A percentile compares a stretch with the other conserved stretches of the same genome.
phyloP scores from a whole-genome alignment of 2,797 vertebrate species.

The Parauchenoglanis punctatus region DNA sequence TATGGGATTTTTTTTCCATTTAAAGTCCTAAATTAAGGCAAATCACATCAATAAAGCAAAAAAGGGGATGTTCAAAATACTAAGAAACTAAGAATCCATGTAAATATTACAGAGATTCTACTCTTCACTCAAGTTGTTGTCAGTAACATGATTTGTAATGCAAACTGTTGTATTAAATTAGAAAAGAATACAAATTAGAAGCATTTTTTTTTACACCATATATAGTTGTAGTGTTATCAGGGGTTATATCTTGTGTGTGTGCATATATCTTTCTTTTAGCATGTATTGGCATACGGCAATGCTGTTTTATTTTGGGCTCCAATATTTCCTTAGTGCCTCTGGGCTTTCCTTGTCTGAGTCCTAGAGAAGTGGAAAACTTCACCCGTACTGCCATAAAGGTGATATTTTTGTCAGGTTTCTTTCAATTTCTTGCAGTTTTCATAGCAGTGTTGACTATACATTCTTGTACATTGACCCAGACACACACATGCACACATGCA shows the following conservation, averaged over 20 bases:
- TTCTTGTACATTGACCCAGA: background rate
- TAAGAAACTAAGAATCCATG: too few relatives aligned
- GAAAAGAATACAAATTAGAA: too few relatives aligned
- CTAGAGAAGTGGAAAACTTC: background rate
- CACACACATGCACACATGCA: background rate
- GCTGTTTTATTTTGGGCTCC: background rate
- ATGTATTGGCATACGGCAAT: too few relatives aligned
- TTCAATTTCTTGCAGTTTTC: background rate
- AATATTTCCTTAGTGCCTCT: constrained; percentile 10
- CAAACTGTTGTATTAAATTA: background rate
- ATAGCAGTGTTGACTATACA: background rate
- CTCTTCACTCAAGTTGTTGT: too few relatives aligned
- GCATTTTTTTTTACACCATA: background rate
- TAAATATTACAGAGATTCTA: too few relatives aligned
- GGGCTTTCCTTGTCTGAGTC: background rate
- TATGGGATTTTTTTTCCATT: too few relatives aligned
- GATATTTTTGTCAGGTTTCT: background rate
- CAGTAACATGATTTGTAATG: background rate
- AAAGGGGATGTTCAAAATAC: too few relatives aligned
- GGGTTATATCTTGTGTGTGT: background rate
- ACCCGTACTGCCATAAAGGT: background rate
- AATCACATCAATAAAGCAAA: too few relatives aligned
- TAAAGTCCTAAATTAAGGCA: too few relatives aligned
- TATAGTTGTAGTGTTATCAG: background rate
- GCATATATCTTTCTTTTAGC: background rate